Percentiles rank a stretch among this genome's conserved stretches.
These are phyloP conservation scores for Oscheius sp. DNA, from an alignment of 1,140 invertebrate genomes.

Conservation along the genomic window DNA sequence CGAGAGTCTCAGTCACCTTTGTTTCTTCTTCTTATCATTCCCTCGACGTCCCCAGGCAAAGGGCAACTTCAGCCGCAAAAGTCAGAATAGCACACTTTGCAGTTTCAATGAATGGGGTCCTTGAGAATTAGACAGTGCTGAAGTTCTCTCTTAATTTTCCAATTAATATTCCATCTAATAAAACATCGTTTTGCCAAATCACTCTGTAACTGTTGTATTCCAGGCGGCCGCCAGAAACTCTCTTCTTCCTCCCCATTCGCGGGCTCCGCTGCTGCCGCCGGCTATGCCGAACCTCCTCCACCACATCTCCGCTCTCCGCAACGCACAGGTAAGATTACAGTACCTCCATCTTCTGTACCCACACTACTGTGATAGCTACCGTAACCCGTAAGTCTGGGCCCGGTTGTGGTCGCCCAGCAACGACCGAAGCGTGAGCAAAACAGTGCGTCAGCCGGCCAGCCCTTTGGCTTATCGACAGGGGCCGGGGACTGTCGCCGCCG, in stretches of 20 bases:
- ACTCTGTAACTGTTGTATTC: neutral
- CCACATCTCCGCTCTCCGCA: constrained; percentile 3
- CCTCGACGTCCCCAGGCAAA: no score
- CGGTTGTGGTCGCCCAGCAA: neutral
- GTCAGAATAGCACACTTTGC: no score
- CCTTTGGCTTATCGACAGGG: neutral
- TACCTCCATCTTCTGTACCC: no score
- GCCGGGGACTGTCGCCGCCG: neutral
- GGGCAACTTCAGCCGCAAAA: no score
- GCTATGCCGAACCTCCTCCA: constrained; percentile 15
- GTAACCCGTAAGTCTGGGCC: neutral
- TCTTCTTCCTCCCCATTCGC: neutral
- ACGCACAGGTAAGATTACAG: constrained; percentile 1
- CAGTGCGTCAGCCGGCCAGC: constrained; percentile 4
- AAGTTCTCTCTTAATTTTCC: no score
- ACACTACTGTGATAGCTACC: neutral
- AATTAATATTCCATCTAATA: no score
- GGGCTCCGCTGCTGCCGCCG: neutral
- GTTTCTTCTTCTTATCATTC: no score
- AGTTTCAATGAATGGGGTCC: no score
- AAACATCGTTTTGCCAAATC: no score
- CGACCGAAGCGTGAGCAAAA: neutral
- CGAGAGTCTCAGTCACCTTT: no score
- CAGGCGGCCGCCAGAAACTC: neutral
- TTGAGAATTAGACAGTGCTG: no score